phyloP scores from a whole-genome alignment of 2,113 vertebrate species.

The Rana temporaria region DNA sequence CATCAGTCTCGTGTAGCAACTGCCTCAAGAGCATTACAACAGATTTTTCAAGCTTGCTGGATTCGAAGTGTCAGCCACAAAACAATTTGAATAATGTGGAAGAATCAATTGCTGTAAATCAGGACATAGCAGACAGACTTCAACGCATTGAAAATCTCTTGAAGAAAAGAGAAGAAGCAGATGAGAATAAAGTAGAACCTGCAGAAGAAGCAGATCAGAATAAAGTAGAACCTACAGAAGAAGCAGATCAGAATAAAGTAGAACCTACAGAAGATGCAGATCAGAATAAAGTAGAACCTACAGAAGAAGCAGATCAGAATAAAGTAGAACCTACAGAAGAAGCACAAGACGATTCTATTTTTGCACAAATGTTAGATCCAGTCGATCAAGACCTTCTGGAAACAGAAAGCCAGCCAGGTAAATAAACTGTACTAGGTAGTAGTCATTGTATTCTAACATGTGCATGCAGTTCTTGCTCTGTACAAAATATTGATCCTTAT shows the following conservation, averaged over 20 bases:
- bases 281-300: too few relatives aligned
- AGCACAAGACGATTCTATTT: slow-evolving; percentile 56
- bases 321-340: not conserved
- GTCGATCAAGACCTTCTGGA: slow-evolving; percentile 69
- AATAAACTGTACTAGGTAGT: slow-evolving; percentile 49
- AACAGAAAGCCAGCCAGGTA: slow-evolving; percentile 76
- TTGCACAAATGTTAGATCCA: slow-evolving; percentile 72
- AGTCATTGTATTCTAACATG: too few relatives aligned
- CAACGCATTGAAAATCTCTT: slow-evolving; percentile 75
- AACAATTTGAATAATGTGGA: slow-evolving; percentile 60
- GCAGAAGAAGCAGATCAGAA: slow-evolving; percentile 46
- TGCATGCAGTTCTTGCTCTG: too few relatives aligned
- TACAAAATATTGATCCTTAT: too few relatives aligned
- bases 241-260: slow-evolving; percentile 45
- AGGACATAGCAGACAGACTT: slow-evolving; percentile 70
- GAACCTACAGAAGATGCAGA: not conserved
- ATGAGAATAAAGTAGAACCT: slow-evolving; percentile 42
- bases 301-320: slow-evolving; percentile 45
- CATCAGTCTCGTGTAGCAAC: slow-evolving; percentile 64
- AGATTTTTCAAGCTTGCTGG: slow-evolving; percentile 65
- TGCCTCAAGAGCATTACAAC: slow-evolving; percentile 67
- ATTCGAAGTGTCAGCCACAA: slow-evolving; percentile 54
- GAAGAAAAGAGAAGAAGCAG: slow-evolving; percentile 35
- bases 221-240: not conserved
- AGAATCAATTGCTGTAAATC: slow-evolving; percentile 73